Base-by-base conservation (phyloP, 2,797 vertebrate genomes). In the Vespertilio murinus region DNA sequence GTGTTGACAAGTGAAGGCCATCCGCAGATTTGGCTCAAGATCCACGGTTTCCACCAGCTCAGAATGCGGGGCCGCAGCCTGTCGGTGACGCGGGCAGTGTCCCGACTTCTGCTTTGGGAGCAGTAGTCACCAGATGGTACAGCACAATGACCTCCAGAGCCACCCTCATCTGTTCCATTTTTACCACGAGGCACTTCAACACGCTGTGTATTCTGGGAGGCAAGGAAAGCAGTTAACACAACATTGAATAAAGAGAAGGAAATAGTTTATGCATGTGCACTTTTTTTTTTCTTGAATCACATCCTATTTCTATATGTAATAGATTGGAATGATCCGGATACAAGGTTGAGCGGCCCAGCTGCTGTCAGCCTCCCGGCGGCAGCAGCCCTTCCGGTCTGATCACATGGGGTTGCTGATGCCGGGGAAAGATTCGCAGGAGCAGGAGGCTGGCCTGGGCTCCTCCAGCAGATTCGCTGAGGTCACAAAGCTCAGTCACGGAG, bases 61-160 rank as follows among this genome's bases (percentile, higher is more conserved):
- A 18, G 8, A 52, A 28, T 0, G 1, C 17, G 12, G 0, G 25
- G 6, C n/a, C 59, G 13, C 45, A 2, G 2, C 3, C 12, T 2
- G 18, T 33, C 11, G 0, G 0, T 4, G 9, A 20, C 0, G 2
- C 10, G 1, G 25, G 4, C 1, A 11, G 1, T 4, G 35, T 35
- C 45, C 47, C 45, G 5, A 25, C 5, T 25, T 74, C 59, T 38
- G 20, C 52, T 10, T 56, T 33, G 75, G 45, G 40, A 89, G 54
- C 25, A 3, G 0, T 0, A 5, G 35, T 38, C 35, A 6, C 13
- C 23, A 9, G 30, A 40, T 14, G 75, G 75, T 10, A 7, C 0
- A 18, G 79, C 70, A 75, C 23, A 61, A 35, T 35, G 1, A 3
- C 33, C n/a, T 30, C 10, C 49, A 6, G 4, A 12, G 28, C 5